These are phyloP conservation scores for Beroe forskalii DNA, from an alignment of 37 sponge, comb jelly and placozoan species.

Conservation along the genomic window DNA sequence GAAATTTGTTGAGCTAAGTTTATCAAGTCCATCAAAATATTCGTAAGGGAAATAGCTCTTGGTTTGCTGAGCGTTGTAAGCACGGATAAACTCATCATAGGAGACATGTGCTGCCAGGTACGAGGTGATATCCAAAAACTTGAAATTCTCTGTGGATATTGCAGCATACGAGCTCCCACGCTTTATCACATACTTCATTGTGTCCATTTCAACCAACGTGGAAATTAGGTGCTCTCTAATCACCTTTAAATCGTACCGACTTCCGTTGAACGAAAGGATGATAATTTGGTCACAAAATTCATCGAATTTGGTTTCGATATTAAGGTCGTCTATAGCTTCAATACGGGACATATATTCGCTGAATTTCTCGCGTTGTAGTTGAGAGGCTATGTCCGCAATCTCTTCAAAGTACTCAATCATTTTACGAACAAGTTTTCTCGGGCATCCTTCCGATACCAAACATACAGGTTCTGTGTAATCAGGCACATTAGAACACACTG, in stretches of 20 bases:
- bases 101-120: background rate
- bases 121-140: background rate
- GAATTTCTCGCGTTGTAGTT: background rate
- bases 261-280: background rate
- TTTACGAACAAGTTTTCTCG: background rate
- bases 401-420: background rate
- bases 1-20: background rate
- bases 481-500: slow-evolving; percentile 30
- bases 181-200: slow-evolving; percentile 14
- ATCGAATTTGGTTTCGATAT: background rate
- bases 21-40: background rate
- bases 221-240: background rate
- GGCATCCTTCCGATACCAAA: background rate
- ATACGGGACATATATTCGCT: background rate
- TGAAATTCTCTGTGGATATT: background rate
- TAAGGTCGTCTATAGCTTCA: background rate
- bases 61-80: background rate
- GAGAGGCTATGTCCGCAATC: background rate
- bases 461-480: background rate
- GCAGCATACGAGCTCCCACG: background rate
- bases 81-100: background rate
- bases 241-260: background rate
- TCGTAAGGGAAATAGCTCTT: slow-evolving; percentile 20
- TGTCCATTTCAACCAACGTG: background rate
- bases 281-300: background rate